phyloP scores from a whole-genome alignment of 2,888 invertebrate species.

The Apamea sordens region DNA sequence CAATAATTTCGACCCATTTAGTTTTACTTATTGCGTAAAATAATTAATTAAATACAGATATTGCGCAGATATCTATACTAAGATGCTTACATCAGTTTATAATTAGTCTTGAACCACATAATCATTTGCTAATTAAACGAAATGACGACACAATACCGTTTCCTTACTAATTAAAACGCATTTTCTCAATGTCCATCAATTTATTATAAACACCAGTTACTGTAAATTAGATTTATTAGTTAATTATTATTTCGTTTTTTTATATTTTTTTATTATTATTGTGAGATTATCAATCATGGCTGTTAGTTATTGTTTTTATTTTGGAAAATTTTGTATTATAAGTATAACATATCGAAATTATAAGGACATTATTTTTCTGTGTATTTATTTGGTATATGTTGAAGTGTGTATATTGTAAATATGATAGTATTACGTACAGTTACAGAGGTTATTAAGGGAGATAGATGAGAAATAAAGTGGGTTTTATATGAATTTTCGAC shows the following conservation, averaged over 20 bases:
- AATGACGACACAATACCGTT: slow-evolving; percentile 30
- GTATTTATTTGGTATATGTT: slow-evolving; percentile 65
- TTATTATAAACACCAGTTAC: slow-evolving; percentile 55
- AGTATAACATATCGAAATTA: slow-evolving; percentile 65
- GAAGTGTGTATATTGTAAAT: slow-evolving; percentile 74
- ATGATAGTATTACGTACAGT: slow-evolving; percentile 62
- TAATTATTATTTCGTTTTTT: slow-evolving; percentile 28
- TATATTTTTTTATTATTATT: slow-evolving; percentile 53
- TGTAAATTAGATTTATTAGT: slow-evolving; percentile 54
- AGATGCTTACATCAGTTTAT: slow-evolving; percentile 29
- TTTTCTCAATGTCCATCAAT: slow-evolving; percentile 31
- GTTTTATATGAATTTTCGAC: slow-evolving; percentile 56
- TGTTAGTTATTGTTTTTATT: slow-evolving; percentile 69
- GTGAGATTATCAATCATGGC: slow-evolving; percentile 78
- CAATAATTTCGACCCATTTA: slow-evolving; percentile 1
- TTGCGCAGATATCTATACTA: background rate
- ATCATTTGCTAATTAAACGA: slow-evolving; percentile 30
- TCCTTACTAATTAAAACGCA: slow-evolving; percentile 33
- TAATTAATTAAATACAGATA: background rate
- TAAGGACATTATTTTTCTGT: slow-evolving; percentile 65
- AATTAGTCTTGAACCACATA: slow-evolving; percentile 21
- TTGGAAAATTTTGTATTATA: slow-evolving; percentile 59
- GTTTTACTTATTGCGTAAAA: slow-evolving; percentile 4
- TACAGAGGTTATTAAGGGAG: slow-evolving; percentile 60
- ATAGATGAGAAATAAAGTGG: slow-evolving; percentile 67